Evolutionary conservation across 2,113 vertebrate genomes (phyloP).

Genomic region (Ammodytes dubius): DNA sequence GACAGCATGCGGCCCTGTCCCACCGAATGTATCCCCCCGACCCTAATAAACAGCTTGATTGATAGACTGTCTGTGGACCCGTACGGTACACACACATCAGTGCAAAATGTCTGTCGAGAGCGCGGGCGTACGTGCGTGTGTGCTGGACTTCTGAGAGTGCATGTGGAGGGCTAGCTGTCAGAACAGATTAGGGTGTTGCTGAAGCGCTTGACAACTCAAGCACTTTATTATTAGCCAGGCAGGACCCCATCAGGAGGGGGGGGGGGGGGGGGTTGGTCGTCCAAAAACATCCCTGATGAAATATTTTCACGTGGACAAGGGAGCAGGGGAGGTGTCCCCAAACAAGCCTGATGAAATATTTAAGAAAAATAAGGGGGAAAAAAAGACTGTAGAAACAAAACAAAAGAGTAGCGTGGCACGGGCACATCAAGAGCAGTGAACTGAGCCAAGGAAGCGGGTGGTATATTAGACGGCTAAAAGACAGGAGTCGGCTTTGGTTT

Average conservation of each 20-base stretch:
- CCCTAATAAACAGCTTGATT: conserved; percentile 77
- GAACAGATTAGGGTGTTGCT: conserved; percentile 86
- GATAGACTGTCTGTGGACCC: conserved; percentile 78
- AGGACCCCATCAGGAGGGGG: conserved; percentile 67
- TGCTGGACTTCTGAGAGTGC: conserved; percentile 40
- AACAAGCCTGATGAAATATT: conserved; percentile 65
- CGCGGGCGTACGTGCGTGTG: conserved; percentile 42
- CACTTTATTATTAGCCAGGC: conserved; percentile 85
- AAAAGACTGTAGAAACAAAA: conserved; percentile 18
- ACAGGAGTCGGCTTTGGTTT: conserved; percentile 40
- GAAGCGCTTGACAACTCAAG: conserved; percentile 84
- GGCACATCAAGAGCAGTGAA: conserved; percentile 48
- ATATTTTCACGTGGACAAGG: conserved; percentile 80
- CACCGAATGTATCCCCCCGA: conserved; percentile 48
- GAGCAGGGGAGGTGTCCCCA: conserved; percentile 71
- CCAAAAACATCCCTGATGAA: conserved; percentile 82
- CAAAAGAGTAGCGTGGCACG: conserved; percentile 35
- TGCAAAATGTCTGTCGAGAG: conserved; percentile 34
- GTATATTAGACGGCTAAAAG: conserved; percentile 42
- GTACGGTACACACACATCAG: conserved; percentile 27
- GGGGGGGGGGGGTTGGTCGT: conserved; percentile 29
- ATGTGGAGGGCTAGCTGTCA: conserved; percentile 71
- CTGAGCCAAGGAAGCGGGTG: conserved; percentile 40
- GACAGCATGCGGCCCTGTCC: conserved; percentile 57
- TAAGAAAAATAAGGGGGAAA: conserved; percentile 24